These are phyloP conservation scores for Petrocephalus sullivani DNA, from an alignment of 2,797 vertebrate species.

Conservation along the genomic window DNA sequence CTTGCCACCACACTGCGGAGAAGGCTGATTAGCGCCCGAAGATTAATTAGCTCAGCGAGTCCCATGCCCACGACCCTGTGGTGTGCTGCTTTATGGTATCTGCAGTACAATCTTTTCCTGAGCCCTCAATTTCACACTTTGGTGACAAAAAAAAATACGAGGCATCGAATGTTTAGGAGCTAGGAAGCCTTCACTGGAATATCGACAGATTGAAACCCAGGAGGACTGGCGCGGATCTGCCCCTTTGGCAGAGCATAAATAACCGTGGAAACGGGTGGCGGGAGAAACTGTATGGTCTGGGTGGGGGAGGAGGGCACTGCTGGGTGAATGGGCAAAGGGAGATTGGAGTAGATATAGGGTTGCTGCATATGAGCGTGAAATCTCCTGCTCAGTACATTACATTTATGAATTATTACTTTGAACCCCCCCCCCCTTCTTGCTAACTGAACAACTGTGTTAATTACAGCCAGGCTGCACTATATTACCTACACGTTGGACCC, in stretches of 20 bases:
- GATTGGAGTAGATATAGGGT: neutral
- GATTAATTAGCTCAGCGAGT: neutral
- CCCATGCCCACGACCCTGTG: neutral
- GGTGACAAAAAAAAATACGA: neutral
- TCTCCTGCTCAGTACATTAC: neutral
- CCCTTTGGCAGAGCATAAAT: neutral
- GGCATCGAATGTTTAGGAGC: neutral
- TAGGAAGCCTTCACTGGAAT: neutral
- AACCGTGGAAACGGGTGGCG: neutral
- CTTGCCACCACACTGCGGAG: neutral
- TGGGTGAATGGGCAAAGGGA: neutral
- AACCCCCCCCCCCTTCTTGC: neutral
- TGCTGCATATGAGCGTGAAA: neutral
- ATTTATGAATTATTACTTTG: neutral
- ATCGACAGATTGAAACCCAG: neutral
- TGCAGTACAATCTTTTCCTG: neutral
- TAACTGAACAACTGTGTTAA: constrained; percentile 1
- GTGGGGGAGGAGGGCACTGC: neutral
- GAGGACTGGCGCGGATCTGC: neutral
- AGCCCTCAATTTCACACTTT: constrained; percentile 8
- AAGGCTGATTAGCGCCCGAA: neutral
- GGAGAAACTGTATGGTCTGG: neutral
- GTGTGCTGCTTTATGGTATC: neutral
- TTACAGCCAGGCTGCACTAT: neutral
- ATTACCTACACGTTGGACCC: neutral